These are phyloP conservation scores for Gari tellinella DNA, from an alignment of 2,888 invertebrate species.

Conservation along the genomic window DNA sequence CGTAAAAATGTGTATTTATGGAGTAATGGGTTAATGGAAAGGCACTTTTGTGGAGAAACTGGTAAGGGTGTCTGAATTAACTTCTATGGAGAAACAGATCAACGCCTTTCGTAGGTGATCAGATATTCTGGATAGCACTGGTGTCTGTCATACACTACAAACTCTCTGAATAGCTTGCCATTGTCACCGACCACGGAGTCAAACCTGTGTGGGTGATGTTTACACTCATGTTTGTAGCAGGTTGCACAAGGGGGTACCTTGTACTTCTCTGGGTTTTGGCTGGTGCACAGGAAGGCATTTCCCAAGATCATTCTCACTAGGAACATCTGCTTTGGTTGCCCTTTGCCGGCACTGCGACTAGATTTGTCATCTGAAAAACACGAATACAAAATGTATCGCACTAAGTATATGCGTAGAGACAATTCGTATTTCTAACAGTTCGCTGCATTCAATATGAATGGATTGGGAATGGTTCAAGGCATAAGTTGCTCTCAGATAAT, in stretches of 20 bases:
- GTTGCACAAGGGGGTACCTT: conserved; percentile 57
- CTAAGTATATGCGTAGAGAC: no score
- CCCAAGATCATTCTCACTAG: conserved; percentile 66
- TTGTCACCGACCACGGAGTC: conserved; percentile 67
- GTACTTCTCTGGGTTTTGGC: conserved; percentile 57
- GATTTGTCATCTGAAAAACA: conserved; percentile 57
- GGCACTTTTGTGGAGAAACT: no score
- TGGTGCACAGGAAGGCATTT: conserved; percentile 45
- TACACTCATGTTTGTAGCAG: conserved; percentile 53
- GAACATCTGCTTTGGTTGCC: conserved; percentile 60
- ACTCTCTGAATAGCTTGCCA: conserved; percentile 65
- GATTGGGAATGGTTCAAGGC: no score
- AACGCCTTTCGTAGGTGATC: conserved; percentile 65
- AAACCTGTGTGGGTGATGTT: conserved; percentile 35
- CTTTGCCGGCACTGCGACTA: conserved; percentile 25
- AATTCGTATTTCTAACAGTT: no score
- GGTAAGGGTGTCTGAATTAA: no score
- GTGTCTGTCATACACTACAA: conserved; percentile 66
- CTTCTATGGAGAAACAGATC: no score
- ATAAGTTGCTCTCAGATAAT: no score
- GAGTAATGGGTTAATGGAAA: no score
- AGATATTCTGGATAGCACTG: conserved; percentile 72
- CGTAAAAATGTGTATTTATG: no score
- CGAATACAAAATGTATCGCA: no score
- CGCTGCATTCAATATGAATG: no score